Evolutionary conservation across 2,113 vertebrate species (phyloP), one percentile per base, ranked within the genome.

Genomic region (Phaetusa simplex): DNA sequence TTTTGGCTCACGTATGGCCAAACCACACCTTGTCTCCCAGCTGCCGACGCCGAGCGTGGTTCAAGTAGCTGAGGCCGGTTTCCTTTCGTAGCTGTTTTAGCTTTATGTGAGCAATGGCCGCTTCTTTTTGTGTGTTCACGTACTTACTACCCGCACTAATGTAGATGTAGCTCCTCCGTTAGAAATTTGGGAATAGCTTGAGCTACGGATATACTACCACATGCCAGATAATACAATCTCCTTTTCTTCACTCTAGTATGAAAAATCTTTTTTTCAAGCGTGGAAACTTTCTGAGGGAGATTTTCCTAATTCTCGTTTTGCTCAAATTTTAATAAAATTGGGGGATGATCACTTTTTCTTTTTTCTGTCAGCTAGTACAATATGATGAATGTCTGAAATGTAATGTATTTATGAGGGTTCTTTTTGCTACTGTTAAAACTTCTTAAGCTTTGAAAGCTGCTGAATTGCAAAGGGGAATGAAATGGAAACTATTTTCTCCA

Each of bases 1-100:
- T 20, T 50, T 61, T 22, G 43, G 70, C 67, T 65, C 36, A 32
- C 8, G 0, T 4, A 5, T 0, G 32, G 12, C 43, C 83, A 64
- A 38, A 61, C 17, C 24, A 6, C 11, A 3, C 12, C 32, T 9
- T 1, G 3, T 29, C 34, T 42, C 19, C 56, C 58, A 26, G 61
- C 58, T 23, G 38, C 53, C 16, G 14, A 14, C 0, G 4, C 6
- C 0, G 11, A 50, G 20, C 2, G 2, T 7, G 49, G 49, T 14
- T 61, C 1, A 36, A 12, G 50, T 3, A n/a, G 55, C 50, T 26
- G n/a, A 53, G 38, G 34, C 36, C 0, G 2, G 59, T 24, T 71
- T 55, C 42, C 53, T 56, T 45, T 40, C 17, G 53, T 24, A n/a
- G 22, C 23, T 40, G 14, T 23, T 49, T 47, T 16, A 42, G 59